Evolutionary conservation across 2,113 vertebrate genomes (phyloP).

Genomic region (Eurypyga helias): DNA sequence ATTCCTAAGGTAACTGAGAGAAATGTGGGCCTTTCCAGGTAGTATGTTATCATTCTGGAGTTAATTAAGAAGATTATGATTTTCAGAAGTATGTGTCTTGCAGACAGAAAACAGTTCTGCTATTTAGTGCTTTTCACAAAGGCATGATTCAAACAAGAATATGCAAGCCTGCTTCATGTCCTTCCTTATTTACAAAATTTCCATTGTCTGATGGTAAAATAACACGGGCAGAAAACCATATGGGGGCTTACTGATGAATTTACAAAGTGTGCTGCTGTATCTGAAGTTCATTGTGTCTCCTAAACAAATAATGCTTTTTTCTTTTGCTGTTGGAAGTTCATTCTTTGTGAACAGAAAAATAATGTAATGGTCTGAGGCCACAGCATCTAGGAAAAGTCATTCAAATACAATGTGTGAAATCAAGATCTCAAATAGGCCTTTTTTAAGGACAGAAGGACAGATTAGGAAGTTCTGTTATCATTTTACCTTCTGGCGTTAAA

Average conservation of each 20-base stretch:
- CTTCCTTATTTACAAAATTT: slow-evolving; percentile 56
- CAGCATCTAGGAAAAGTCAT: not conserved
- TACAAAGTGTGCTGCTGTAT: slow-evolving; percentile 54
- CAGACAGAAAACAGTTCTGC: not conserved
- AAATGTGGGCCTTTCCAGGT: not conserved
- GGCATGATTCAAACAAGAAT: not conserved
- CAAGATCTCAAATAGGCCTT: not conserved
- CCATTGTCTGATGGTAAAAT: slow-evolving; percentile 63
- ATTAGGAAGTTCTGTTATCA: slow-evolving; percentile 38
- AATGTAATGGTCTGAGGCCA: not conserved
- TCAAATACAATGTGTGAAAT: not conserved
- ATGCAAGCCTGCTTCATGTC: slow-evolving; percentile 19
- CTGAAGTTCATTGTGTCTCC: slow-evolving; percentile 61
- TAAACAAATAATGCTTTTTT: slow-evolving; percentile 73
- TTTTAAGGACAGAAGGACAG: not conserved
- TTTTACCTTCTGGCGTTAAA: slow-evolving; percentile 24
- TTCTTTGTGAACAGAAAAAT: slow-evolving; percentile 24
- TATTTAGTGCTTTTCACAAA: slow-evolving; percentile 42
- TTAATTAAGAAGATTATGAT: not conserved
- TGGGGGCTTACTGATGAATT: slow-evolving; percentile 9
- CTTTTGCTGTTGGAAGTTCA: slow-evolving; percentile 57
- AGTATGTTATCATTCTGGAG: not conserved
- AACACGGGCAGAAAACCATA: slow-evolving; percentile 53
- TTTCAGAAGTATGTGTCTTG: not conserved
- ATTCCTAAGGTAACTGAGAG: not conserved